Conservation (phyloP, 2,797 vertebrate genomes). For the Spinus pinus region DNA sequence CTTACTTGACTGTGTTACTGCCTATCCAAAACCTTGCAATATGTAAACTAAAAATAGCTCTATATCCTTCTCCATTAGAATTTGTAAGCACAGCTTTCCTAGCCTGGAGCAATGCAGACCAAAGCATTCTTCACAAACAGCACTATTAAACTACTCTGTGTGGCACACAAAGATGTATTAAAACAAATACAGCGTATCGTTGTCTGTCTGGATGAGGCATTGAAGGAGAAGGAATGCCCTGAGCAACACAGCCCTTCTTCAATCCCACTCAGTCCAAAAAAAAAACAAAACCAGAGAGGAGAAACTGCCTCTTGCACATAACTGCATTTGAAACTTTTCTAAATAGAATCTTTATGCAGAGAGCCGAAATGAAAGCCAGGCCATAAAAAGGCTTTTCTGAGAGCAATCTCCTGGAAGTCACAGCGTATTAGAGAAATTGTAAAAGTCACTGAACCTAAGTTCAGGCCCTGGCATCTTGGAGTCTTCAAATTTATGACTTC, state of each 20-base stretch:
- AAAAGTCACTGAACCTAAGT: not conserved
- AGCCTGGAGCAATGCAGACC: conserved; percentile 31
- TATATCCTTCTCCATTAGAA: not conserved
- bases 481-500: not conserved
- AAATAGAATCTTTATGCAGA: conserved; percentile 47
- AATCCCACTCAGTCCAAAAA: not conserved
- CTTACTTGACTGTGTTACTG: not conserved
- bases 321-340: conserved; percentile 2
- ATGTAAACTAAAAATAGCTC: conserved; percentile 32
- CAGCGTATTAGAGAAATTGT: not conserved
- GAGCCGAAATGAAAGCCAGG: conserved; percentile 11
- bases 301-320: conserved; percentile 29
- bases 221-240: conserved; percentile 8
- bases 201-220: not conserved
- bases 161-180: conserved; percentile 29
- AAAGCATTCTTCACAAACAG: conserved; percentile 2
- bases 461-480: not conserved
- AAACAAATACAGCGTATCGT: conserved; percentile 19
- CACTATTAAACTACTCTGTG: conserved; percentile 7
- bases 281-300: not conserved
- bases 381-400: conserved; percentile 28
- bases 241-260: conserved; percentile 16
- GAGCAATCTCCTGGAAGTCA: conserved; percentile 36
- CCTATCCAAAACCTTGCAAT: not conserved
- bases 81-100: conserved; percentile 27